A percentile compares a stretch with the other conserved stretches of the same genome.
Conservation (phyloP, 2,113 vertebrate species). For the Phyllostomus hastatus region DNA sequence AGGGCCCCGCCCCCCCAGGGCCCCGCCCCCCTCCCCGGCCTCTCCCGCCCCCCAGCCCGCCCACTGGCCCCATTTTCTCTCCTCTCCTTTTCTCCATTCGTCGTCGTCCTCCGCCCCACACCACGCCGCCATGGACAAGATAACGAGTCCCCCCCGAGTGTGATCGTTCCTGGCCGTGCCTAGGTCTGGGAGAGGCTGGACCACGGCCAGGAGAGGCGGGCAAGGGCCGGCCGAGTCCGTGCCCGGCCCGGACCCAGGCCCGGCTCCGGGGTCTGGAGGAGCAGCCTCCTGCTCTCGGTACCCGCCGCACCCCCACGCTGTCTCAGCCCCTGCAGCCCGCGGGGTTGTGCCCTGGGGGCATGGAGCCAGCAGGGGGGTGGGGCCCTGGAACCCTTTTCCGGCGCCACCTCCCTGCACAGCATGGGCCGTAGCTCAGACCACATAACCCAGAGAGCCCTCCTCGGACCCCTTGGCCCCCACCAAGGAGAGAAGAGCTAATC, state of each 20-base stretch:
- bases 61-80: constrained; percentile 68
- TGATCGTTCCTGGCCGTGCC: not conserved
- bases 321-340: not conserved
- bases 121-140: constrained; percentile 67
- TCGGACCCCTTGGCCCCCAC: not conserved
- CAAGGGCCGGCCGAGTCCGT: rapidly evolving
- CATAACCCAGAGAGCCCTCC: not conserved
- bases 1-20: constrained; percentile 62
- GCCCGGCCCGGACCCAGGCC: rapidly evolving
- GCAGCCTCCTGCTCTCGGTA: not conserved
- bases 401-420: rapidly evolving
- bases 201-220: not conserved
- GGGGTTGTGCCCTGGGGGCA: not conserved
- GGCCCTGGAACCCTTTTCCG: not conserved
- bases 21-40: constrained; percentile 54
- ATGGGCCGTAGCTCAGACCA: not conserved
- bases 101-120: constrained; percentile 19
- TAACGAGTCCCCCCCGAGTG: not conserved
- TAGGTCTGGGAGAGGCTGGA: not conserved
- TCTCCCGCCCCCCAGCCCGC: constrained; percentile 23
- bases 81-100: constrained; percentile 69
- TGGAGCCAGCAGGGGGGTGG: not conserved
- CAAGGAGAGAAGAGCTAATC: not conserved
- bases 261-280: not conserved
- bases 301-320: rapidly evolving